Conservation (phyloP, 2,113 vertebrate genomes). For the Amphiprion ocellaris region DNA sequence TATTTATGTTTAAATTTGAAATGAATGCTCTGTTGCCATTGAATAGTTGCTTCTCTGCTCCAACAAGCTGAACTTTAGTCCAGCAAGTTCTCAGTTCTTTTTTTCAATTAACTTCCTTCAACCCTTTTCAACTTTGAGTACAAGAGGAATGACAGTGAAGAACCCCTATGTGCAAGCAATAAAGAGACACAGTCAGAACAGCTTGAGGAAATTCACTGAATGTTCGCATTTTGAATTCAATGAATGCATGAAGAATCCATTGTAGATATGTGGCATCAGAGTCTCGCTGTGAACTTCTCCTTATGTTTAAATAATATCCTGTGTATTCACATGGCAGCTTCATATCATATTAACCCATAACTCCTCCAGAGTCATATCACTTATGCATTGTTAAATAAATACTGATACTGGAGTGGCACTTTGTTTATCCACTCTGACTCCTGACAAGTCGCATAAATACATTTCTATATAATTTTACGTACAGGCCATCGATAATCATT, state of each 20-base stretch:
- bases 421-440: constrained; percentile 4
- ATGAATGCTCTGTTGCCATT: too few species aligned
- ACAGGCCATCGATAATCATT: too few species aligned
- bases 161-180: not conserved
- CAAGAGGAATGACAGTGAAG: constrained; percentile 7
- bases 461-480: too few species aligned
- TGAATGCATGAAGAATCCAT: not conserved
- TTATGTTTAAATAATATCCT: not conserved
- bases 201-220: not conserved
- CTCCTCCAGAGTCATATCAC: constrained; percentile 13
- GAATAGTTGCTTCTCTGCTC: not conserved
- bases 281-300: not conserved
- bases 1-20: not conserved
- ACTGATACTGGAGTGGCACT: constrained; percentile 1
- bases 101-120: not conserved
- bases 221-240: not conserved
- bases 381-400: not conserved
- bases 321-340: not conserved
- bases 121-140: not conserved
- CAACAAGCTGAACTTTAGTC: not conserved
- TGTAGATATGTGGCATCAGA: not conserved
- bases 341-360: not conserved
- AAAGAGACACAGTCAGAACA: not conserved
- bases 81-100: not conserved
- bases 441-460: not conserved